Evolutionary conservation across 2,797 vertebrate genomes (phyloP).

Genomic region (Hemitrygon akajei): DNA sequence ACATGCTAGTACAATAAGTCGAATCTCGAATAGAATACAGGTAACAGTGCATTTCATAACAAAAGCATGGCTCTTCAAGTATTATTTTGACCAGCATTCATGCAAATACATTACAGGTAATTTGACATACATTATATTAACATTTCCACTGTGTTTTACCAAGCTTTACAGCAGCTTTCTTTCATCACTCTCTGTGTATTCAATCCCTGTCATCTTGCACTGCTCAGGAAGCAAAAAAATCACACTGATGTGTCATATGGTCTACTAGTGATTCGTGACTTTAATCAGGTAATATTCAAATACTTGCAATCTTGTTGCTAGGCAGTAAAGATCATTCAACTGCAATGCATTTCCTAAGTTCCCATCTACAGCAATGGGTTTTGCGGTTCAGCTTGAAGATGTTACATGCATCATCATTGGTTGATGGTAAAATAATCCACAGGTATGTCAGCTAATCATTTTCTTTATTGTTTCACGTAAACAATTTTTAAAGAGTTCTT

Average conservation of each 20-base stretch:
- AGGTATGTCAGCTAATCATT: background rate
- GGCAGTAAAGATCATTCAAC: conserved; percentile 70
- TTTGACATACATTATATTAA: conserved; percentile 5
- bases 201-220: conserved; percentile 15
- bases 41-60: background rate
- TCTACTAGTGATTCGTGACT: conserved; percentile 81
- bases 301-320: conserved; percentile 78
- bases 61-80: background rate
- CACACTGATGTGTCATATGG: conserved; percentile 44
- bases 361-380: background rate
- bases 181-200: background rate
- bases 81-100: conserved; percentile 23
- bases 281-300: conserved; percentile 65
- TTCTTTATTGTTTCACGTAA: background rate
- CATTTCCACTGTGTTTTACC: background rate
- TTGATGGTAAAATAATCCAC: background rate
- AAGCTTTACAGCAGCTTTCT: conserved; percentile 1
- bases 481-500: background rate
- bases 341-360: conserved; percentile 36
- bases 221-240: conserved; percentile 16
- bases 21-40: background rate
- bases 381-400: background rate
- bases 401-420: background rate
- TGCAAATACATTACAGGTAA: conserved; percentile 3
- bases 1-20: background rate